Conservation (phyloP, 2,113 vertebrate species). For the Gadus chalcogrammus region DNA sequence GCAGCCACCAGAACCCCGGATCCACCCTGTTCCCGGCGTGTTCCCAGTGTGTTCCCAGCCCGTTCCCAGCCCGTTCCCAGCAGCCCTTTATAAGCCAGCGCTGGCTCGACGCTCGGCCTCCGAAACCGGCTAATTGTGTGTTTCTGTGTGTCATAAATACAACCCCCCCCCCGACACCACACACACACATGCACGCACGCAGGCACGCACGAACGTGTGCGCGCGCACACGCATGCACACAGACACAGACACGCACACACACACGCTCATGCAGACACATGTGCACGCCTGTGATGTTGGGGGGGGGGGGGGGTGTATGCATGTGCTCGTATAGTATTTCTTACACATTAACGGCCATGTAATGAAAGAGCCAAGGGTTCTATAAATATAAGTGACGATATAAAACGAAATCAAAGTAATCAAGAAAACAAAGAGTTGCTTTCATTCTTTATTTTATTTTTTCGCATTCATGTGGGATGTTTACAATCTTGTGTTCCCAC, state of each 20-base stretch:
- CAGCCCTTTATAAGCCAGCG: too few relatives aligned
- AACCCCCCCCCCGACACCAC: not conserved
- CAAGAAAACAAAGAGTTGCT: constrained; percentile 16
- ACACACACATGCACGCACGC: not conserved
- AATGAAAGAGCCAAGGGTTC: constrained; percentile 35
- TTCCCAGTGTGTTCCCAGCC: not conserved
- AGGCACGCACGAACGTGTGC: too few relatives aligned
- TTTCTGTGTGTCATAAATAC: too few relatives aligned
- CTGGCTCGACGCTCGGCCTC: too few relatives aligned
- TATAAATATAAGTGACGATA: constrained; percentile 33
- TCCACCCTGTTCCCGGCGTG: constrained; percentile 58
- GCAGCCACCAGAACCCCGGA: constrained; percentile 50
- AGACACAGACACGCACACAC: not conserved
- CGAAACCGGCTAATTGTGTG: too few relatives aligned
- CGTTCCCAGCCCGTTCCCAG: too few relatives aligned
- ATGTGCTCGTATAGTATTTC: constrained; percentile 5
- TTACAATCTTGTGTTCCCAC: constrained; percentile 61
- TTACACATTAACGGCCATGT: constrained; percentile 19
- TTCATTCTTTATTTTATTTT: constrained; percentile 3
- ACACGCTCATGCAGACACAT: not conserved
- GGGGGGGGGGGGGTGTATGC: not conserved
- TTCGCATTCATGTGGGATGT: constrained; percentile 65
- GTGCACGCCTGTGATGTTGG: too few relatives aligned
- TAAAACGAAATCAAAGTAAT: constrained; percentile 36
- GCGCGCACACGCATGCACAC: too few relatives aligned